Evolutionary conservation across 2,888 invertebrate species (phyloP).

Genomic region (Aplocera efformata): DNA sequence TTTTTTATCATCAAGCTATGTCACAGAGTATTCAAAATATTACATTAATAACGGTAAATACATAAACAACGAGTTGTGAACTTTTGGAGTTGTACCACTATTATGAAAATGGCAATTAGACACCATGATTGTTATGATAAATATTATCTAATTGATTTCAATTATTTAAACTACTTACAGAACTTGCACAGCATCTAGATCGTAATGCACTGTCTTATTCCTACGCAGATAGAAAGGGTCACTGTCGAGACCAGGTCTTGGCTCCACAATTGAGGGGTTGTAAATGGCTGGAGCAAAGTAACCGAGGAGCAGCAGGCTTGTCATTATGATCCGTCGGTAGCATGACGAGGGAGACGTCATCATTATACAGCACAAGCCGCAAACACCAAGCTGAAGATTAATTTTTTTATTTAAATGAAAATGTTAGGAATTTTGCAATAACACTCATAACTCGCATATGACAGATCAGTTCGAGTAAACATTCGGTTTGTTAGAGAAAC

Average conservation of each 20-base stretch:
- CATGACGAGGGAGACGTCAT: conserved; percentile 62
- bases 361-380: conserved; percentile 58
- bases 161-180: conserved; percentile 38
- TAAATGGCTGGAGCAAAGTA: conserved; percentile 53
- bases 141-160: background rate
- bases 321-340: conserved; percentile 50
- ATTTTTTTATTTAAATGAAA: no score
- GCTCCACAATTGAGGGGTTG: conserved; percentile 48
- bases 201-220: conserved; percentile 49
- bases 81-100: no score
- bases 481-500: no score
- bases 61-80: no score
- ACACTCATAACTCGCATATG: no score
- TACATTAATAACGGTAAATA: no score
- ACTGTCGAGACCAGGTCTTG: conserved; percentile 50
- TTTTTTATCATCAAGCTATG: no score
- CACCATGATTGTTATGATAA: no score
- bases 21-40: no score
- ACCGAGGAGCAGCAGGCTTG: conserved; percentile 45
- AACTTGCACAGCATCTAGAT: conserved; percentile 40
- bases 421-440: no score
- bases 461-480: no score
- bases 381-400: conserved; percentile 21
- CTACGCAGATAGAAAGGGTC: conserved; percentile 52
- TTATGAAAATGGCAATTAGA: no score